A percentile compares a stretch with the other conserved stretches of the same genome.
Evolutionary conservation across 53 echinoderm and acorn worm genomes (phyloP).

Genomic region (Holothuria scabra): DNA sequence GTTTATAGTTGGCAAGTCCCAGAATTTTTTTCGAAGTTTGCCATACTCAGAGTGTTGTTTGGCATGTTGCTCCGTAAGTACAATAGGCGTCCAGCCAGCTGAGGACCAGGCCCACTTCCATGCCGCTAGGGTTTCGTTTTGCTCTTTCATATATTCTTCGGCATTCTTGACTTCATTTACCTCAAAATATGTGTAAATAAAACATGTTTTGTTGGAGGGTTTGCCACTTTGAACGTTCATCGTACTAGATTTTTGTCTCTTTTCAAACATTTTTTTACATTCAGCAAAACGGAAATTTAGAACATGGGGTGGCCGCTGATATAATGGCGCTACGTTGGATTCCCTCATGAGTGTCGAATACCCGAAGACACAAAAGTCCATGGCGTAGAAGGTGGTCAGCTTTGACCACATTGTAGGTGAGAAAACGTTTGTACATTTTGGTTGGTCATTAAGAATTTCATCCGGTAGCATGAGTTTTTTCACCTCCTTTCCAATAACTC

Average conservation of each 20-base stretch:
- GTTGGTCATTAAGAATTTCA: no score
- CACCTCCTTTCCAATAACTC: no score
- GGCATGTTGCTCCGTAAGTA: neutral
- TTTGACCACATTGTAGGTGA: neutral
- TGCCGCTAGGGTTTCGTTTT: neutral
- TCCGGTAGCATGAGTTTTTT: no score
- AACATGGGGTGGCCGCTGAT: neutral
- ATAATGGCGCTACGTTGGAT: neutral
- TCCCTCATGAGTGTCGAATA: neutral
- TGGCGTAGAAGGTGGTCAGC: neutral
- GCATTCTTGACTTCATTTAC: no score
- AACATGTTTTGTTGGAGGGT: no score
- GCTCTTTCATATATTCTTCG: neutral
- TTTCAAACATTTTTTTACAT: neutral
- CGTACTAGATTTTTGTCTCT: no score
- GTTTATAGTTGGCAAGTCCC: neutral
- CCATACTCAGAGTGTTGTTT: neutral
- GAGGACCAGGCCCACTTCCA: conserved; percentile 9
- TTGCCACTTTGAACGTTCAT: no score
- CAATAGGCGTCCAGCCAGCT: neutral
- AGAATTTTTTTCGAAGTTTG: neutral
- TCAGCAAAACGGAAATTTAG: neutral
- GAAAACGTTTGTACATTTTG: neutral
- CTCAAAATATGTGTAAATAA: conserved; percentile 4
- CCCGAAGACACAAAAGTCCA: conserved; percentile 26